phyloP scores from a whole-genome alignment of 2,113 vertebrate genomes.

The Chloropsis cyanopogon region DNA sequence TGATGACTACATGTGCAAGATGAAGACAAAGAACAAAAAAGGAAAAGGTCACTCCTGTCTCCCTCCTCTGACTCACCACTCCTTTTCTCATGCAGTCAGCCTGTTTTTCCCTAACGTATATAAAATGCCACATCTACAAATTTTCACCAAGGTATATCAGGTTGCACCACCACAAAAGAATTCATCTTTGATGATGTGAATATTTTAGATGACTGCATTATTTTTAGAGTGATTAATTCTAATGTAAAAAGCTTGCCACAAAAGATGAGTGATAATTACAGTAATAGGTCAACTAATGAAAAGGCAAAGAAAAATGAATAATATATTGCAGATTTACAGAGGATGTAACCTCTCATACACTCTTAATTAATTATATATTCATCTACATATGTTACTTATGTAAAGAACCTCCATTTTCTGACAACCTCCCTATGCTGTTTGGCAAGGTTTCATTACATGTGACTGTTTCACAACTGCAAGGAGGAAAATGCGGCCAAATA shows the following conservation, averaged over 20 bases:
- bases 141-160: not conserved
- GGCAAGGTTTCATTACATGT: not conserved
- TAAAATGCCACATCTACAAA: conserved; percentile 1
- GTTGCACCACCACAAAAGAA: not conserved
- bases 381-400: conserved; percentile 58
- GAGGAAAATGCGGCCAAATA: not conserved
- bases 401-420: conserved; percentile 7
- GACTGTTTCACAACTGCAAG: not conserved
- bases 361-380: conserved; percentile 63
- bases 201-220: not conserved
- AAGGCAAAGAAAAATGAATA: conserved; percentile 30
- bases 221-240: conserved; percentile 31
- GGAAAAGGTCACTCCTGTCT: conserved; percentile 28
- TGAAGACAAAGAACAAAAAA: not conserved
- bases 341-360: conserved; percentile 36
- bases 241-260: not conserved
- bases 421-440: not conserved
- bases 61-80: conserved; percentile 7
- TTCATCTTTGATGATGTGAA: not conserved
- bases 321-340: conserved; percentile 14
- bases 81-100: conserved; percentile 14
- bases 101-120: not conserved
- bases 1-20: not conserved
- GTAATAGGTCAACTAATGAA: conserved; percentile 19
- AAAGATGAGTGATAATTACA: conserved; percentile 16